A percentile compares a stretch with the other conserved stretches of the same genome.
Evolutionary conservation across 2,888 invertebrate genomes (phyloP).

Genomic region (Pemphredon lugubris): DNA sequence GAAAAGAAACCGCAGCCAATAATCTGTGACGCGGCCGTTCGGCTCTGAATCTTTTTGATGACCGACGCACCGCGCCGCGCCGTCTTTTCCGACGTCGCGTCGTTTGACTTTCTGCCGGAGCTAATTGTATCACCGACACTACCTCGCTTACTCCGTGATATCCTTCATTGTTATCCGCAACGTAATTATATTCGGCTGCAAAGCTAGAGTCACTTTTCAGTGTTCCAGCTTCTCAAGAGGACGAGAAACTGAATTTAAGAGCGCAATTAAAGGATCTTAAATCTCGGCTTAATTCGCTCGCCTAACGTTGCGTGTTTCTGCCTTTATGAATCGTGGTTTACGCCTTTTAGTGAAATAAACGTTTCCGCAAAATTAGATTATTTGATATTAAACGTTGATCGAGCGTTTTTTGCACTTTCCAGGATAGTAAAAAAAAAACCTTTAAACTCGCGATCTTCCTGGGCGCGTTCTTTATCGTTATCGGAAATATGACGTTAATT

Average conservation of each 20-base stretch:
- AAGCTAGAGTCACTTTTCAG: constrained; percentile 1
- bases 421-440: no score
- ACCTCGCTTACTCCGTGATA: constrained; percentile 20
- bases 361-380: neutral
- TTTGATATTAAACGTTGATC: neutral
- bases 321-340: no score
- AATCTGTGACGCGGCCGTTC: constrained; percentile 73
- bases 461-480: no score
- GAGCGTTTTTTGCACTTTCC: no score
- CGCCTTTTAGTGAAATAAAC: neutral
- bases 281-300: neutral
- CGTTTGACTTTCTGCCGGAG: constrained; percentile 68
- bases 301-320: no score
- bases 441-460: no score
- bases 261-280: neutral
- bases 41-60: constrained; percentile 75
- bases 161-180: constrained; percentile 13
- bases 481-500: no score
- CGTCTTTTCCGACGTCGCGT: constrained; percentile 15
- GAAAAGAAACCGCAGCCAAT: constrained; percentile 68
- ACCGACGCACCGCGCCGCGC: no score
- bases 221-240: neutral
- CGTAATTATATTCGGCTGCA: constrained; percentile 27
- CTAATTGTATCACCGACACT: constrained; percentile 60
- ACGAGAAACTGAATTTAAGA: neutral